Evolutionary conservation across 2,797 vertebrate genomes (phyloP), one percentile per base, ranked within the genome.

Genomic region (Graptemys geographica): DNA sequence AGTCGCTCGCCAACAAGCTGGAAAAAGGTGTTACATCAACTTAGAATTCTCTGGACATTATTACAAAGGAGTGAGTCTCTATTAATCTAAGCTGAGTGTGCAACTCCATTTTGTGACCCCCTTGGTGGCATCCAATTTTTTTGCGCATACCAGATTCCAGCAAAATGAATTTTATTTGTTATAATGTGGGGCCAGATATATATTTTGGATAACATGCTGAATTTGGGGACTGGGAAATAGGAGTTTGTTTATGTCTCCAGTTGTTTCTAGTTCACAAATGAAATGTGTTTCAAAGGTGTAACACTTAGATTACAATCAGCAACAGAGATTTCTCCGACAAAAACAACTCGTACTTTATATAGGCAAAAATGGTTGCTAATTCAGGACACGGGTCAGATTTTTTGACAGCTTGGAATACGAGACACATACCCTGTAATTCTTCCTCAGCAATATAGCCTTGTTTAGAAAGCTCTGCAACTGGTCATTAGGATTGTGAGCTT

Each of bases 311-410:
- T 65, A 9, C 55, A 90, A 90, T 59, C 44, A 86, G 31, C 28
- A 84, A 1, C 72, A 62, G 25, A 25, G 33, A 12, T 86, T 94
- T 85, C 89, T 37, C 49, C 1, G 56, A 33, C 2, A 1, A 3
- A 49, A 81, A 80, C 2, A 9, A 52, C 41, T 28, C 33, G 31
- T 11, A 57, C 83, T 23, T 83, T 79, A 57, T 79, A 33, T 31
- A 25, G 87, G 31, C 65, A 84, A 86, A 91, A 95, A 97, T 33
- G 89, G 8, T 57, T 95, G 49, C 76, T 82, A 89, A 84, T 86
- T 62, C 15, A 41, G 89, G 57, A 6, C 83, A 51, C 8, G 2
- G 57, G 78, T 69, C 41, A 4, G 44, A 83, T 88, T 93, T 88
- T 88, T 76, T 96, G 79, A 69, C 78, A 59, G 79, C 41, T 88